These are phyloP conservation scores for Sebastes cheni DNA, from an alignment of 2,797 vertebrate species.

Conservation along the genomic window DNA sequence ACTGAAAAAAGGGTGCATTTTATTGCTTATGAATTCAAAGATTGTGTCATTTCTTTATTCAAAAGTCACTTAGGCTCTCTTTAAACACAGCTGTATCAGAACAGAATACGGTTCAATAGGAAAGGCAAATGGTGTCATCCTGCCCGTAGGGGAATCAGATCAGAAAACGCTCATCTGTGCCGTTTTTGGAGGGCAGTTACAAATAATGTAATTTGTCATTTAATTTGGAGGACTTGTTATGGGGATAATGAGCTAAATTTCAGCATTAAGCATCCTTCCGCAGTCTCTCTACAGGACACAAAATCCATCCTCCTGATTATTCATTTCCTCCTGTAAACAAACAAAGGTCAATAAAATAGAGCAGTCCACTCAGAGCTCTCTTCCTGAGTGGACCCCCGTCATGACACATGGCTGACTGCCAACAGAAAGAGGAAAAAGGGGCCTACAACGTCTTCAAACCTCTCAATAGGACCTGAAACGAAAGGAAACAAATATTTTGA, in stretches of 20 bases:
- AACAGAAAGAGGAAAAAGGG: constrained; percentile 5
- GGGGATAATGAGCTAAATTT: neutral
- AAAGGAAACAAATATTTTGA: neutral
- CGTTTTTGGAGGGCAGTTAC: neutral
- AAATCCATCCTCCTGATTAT: constrained; percentile 44
- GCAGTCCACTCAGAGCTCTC: constrained; percentile 13
- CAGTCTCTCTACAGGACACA: constrained; percentile 4
- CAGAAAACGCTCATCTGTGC: neutral
- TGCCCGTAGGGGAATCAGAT: neutral
- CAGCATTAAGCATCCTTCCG: neutral
- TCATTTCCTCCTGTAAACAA: constrained; percentile 47
- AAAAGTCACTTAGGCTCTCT: neutral
- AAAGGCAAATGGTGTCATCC: neutral
- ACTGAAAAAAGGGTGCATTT: neutral
- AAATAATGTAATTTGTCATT: neutral
- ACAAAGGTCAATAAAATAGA: constrained; percentile 44
- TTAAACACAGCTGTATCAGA: neutral
- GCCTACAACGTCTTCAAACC: constrained; percentile 3
- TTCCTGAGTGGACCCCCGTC: constrained; percentile 13
- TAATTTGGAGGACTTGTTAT: neutral
- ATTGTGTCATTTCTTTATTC: neutral
- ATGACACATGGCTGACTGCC: constrained; percentile 13
- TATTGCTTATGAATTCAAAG: neutral
- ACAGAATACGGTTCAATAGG: neutral
- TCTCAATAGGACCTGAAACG: neutral